Base-by-base conservation (phyloP, 2,888 invertebrate genomes). In the Lottia gigantea region DNA sequence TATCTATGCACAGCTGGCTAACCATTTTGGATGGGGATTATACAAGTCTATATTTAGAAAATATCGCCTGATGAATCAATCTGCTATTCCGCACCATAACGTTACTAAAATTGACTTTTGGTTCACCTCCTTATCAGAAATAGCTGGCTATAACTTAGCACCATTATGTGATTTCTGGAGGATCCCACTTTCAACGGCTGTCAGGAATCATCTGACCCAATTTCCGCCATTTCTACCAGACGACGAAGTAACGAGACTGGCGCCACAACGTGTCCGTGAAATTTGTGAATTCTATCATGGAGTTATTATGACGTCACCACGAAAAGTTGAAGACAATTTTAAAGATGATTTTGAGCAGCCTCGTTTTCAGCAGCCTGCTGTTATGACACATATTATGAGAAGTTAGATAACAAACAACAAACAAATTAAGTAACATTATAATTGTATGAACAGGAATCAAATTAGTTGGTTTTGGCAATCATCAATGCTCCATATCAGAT, bases 221-320 rank as follows among this genome's bases (percentile, higher is more conserved):
- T 55, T 55, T 19, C 55, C 55, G 19, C 55, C 55, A 23, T 55
- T 55, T 55, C 23, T 55, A 55, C 55, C 55, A 55, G 55, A 55
- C 23, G 55, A 55, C 23, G 55, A 55, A 55, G 23, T 55, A n/a
- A 55, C 55, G 55, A 55, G 23, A 55, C 19, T 55, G 55, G 55
- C 55, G 6, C 19, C 55, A 55, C 19, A 23, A 12, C 19, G 55
- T 12, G 55, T 55, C 12, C 55, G 19, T 15, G 55, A 55, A 23
- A 55, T 55, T 23, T 23, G 19, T 14, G 55, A 55, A 12, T 55
- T 55, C 14, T 55, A 55, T 55, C 19, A 23, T 23, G 55, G 23
- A 7, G 55, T 55, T 19, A 23, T 55, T 23, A n/a, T 19, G 55
- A 19, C 11, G 11, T 23, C 55, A 23, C 19, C 19, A 55, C 12